Conservation (phyloP, 2,888 invertebrate species). For the Cremastinae sp. region DNA sequence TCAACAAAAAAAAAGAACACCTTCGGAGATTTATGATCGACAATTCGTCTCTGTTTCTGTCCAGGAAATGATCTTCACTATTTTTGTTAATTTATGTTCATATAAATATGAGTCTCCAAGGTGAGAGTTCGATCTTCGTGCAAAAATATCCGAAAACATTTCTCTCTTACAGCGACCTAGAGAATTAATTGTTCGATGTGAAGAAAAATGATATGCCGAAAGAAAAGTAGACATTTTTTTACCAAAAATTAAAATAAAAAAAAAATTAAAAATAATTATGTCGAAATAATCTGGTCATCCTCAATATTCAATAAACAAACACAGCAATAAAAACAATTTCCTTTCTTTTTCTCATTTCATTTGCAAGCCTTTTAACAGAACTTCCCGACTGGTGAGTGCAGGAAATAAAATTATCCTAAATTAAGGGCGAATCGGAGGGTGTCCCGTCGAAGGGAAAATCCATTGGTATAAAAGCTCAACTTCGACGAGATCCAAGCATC, state of each 20-base stretch:
- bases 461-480: slow-evolving; percentile 56
- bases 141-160: slow-evolving; percentile 9
- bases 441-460: slow-evolving; percentile 25
- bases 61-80: slow-evolving; percentile 16
- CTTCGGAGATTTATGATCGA: neutral
- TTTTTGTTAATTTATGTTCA: slow-evolving; percentile 33
- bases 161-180: slow-evolving; percentile 24
- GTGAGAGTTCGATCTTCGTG: slow-evolving; percentile 11
- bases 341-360: neutral
- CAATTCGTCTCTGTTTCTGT: slow-evolving; percentile 8
- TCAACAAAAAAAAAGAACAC: too few species aligned
- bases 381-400: slow-evolving; percentile 51
- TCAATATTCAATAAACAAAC: too few species aligned
- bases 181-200: slow-evolving; percentile 28
- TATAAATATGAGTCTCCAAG: slow-evolving; percentile 22
- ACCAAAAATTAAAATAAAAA: neutral
- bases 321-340: neutral
- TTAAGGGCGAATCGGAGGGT: slow-evolving; percentile 30
- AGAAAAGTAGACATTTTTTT: neutral
- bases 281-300: too few species aligned
- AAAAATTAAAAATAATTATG: neutral
- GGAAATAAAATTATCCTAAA: slow-evolving; percentile 58
- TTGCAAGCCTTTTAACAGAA: neutral
- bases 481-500: slow-evolving; percentile 45
- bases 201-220: neutral